These are phyloP conservation scores for Falcunculus frontatus DNA, from an alignment of 2,113 vertebrate genomes.

Conservation along the genomic window DNA sequence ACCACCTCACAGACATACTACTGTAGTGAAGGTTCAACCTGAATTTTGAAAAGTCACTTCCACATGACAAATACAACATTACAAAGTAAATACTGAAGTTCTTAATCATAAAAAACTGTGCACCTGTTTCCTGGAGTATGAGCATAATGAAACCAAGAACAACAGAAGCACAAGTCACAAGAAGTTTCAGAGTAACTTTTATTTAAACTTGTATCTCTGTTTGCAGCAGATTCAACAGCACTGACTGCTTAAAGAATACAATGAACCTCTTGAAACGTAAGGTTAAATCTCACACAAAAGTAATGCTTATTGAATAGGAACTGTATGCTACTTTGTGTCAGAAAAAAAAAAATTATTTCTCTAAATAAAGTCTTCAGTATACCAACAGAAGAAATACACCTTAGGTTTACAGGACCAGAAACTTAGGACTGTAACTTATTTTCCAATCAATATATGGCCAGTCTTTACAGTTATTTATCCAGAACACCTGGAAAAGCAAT, in stretches of 20 bases:
- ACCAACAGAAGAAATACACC: not conserved
- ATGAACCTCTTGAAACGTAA: not conserved
- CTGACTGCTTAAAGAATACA: conserved; percentile 28
- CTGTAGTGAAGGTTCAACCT: not conserved
- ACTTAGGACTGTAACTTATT: not conserved
- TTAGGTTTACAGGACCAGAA: not conserved
- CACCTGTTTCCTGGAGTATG: conserved; percentile 25
- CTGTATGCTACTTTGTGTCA: not conserved
- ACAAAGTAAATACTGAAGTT: not conserved
- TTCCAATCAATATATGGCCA: not conserved
- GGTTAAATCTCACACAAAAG: not conserved
- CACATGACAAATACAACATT: not conserved
- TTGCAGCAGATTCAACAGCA: conserved; percentile 19
- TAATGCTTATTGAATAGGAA: not conserved
- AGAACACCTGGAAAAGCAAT: not conserved
- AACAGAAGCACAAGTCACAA: conserved; percentile 37
- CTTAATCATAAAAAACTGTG: not conserved
- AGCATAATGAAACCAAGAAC: not conserved
- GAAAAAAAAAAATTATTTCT: not conserved
- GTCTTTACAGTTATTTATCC: not conserved
- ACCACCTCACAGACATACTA: not conserved
- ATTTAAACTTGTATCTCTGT: conserved; percentile 24
- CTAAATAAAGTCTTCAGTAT: not conserved
- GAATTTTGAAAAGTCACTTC: not conserved
- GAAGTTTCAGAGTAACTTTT: conserved; percentile 32